Percentiles rank a stretch among this genome's conserved stretches.
Conservation (phyloP, 35 echinoderm and acorn worm species). For the Patiria miniata region DNA sequence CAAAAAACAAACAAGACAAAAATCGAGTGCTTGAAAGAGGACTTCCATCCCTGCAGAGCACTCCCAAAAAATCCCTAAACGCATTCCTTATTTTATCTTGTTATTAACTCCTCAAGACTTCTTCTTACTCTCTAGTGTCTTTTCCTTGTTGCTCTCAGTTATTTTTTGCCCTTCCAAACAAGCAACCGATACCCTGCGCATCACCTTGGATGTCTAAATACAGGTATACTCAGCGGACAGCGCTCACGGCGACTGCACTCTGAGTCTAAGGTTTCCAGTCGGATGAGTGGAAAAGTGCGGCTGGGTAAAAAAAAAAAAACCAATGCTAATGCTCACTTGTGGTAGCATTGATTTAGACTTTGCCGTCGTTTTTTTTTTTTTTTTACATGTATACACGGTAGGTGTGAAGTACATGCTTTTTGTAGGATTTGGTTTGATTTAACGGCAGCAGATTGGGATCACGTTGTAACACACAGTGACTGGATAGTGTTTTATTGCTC, state of each 20-base stretch:
- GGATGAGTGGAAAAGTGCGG: background rate
- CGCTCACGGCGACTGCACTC: background rate
- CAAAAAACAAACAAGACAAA: no score
- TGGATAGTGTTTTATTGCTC: no score
- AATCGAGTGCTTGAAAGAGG: no score
- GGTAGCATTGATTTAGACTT: background rate
- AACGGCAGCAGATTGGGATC: no score
- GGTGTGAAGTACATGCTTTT: no score
- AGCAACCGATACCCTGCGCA: background rate
- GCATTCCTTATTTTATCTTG: background rate
- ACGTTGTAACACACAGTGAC: no score
- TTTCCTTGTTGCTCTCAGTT: background rate
- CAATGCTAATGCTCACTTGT: background rate
- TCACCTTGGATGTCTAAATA: background rate
- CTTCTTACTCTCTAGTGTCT: background rate
- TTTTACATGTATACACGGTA: no score
- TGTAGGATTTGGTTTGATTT: no score
- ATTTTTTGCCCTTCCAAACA: background rate
- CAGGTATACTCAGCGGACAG: background rate
- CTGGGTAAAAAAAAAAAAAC: background rate
- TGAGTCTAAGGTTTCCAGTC: constrained; percentile 18
- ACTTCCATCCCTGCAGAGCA: no score
- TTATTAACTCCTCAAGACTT: background rate
- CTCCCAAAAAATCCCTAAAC: no score
- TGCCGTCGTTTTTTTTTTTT: background rate